Conservation (phyloP, 2,888 invertebrate species). For the Parelbella ahira region DNA sequence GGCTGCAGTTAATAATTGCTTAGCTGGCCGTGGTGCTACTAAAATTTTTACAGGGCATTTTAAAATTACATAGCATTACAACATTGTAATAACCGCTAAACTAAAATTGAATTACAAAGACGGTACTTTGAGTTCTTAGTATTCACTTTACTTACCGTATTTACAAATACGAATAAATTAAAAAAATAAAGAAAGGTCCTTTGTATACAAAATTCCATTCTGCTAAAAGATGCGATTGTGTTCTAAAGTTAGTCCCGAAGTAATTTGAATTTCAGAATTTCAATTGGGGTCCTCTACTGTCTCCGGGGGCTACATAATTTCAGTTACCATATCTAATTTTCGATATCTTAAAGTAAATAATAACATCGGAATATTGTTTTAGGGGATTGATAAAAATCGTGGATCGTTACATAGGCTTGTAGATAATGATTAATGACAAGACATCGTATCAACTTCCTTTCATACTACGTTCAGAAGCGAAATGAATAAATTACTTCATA, state of each 20-base stretch:
- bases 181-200: slow-evolving; percentile 55
- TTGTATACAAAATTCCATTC: slow-evolving; percentile 58
- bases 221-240: slow-evolving; percentile 57
- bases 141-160: too few species aligned
- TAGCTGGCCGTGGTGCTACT: neutral
- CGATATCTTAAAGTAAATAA: slow-evolving; percentile 25
- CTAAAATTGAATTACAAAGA: slow-evolving; percentile 10
- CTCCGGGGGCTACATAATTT: slow-evolving; percentile 35
- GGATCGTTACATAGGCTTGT: neutral
- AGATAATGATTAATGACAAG: slow-evolving; percentile 5
- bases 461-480: slow-evolving; percentile 11
- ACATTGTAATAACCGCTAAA: slow-evolving; percentile 2
- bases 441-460: slow-evolving; percentile 6
- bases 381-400: slow-evolving; percentile 3
- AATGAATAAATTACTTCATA: slow-evolving; percentile 15
- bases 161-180: slow-evolving; percentile 39
- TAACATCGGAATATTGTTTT: slow-evolving; percentile 16
- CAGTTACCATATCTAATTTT: slow-evolving; percentile 35
- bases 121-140: neutral
- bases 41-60: slow-evolving; percentile 1
- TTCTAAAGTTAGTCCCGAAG: slow-evolving; percentile 60
- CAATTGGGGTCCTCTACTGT: slow-evolving; percentile 49
- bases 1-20: slow-evolving; percentile 1
- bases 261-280: slow-evolving; percentile 74
- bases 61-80: slow-evolving; percentile 1